Evolutionary conservation across 2,797 vertebrate species (phyloP), one percentile per base, ranked within the genome.

Genomic region (Rhodeus uyekii): DNA sequence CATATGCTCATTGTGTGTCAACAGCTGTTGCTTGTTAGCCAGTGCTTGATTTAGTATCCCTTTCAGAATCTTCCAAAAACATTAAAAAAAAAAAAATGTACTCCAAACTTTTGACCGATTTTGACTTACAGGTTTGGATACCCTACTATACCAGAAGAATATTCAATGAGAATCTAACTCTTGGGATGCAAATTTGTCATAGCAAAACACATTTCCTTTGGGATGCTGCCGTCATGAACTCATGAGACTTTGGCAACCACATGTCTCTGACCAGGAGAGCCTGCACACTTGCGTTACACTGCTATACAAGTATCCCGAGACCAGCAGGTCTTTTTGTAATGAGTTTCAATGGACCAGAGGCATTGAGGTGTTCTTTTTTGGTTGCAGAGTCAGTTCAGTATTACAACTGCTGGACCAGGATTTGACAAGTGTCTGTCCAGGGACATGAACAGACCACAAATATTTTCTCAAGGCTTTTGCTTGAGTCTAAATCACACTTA

Each of bases 191-290:
- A 39, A 34, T 53, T 50, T 27, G 60, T 29, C 36, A 67, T 75
- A 38, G 38, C 60, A 67, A 55, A 82, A 75, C 80, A 82, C 72
- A 64, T 67, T 38, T 75, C 80, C 72, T 42, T 55, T 44, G 71
- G 48, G 80, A 81, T 50, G 48, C 22, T 36, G 32, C n/a, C 58
- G 32, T 36, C 27, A 74, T 38, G n/a, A 64, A 36, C 72, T 82
- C 72, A 29, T 39, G 32, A 82, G 46, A 65, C 46, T 44, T 42
- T 29, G 19, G 27, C 42, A 39, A 39, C 8, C 38, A 4, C 48
- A 34, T 34, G 60, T 34, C 14, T 65, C 38, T 65, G 80, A 67
- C 64, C 80, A 38, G 34, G 34, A 67, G 46, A 82, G 60, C 24
- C n/a, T 13, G 42, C 58, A 27, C 18, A 42, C 32, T 50, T 24